Evolutionary conservation across 2,113 vertebrate species (phyloP).

Genomic region (Aldabrachelys gigantea): DNA sequence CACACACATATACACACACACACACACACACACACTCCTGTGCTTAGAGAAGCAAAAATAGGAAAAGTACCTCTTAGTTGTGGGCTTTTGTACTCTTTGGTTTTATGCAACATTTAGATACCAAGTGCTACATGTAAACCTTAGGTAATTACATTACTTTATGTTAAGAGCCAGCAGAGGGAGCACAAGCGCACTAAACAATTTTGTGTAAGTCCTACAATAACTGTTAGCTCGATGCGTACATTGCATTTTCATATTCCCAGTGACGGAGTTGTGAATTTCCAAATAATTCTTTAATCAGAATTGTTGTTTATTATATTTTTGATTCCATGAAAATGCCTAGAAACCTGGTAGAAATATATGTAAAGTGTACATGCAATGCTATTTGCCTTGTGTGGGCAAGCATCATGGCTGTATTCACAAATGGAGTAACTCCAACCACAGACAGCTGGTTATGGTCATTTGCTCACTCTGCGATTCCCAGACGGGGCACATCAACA

Average conservation of each 20-base stretch:
- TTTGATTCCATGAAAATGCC: conserved; percentile 51
- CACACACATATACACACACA: no score
- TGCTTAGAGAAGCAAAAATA: background rate
- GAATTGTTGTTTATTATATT: conserved; percentile 44
- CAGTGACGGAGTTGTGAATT: background rate
- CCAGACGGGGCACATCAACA: background rate
- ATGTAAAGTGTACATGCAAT: conserved; percentile 29
- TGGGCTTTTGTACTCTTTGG: background rate
- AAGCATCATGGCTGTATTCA: conserved; percentile 41
- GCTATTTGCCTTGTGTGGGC: conserved; percentile 47
- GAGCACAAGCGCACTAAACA: background rate
- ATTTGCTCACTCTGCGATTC: conserved; percentile 1
- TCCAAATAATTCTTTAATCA: conserved; percentile 43
- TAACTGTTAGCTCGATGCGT: background rate
- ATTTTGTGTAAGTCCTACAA: accelerated
- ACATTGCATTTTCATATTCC: background rate
- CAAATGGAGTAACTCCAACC: conserved; percentile 40
- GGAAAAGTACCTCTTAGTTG: background rate
- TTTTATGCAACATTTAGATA: background rate
- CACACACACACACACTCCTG: background rate
- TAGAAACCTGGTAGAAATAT: conserved; percentile 31
- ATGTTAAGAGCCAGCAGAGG: background rate
- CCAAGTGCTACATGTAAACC: background rate
- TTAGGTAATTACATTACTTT: background rate
- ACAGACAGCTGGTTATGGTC: background rate